These are phyloP conservation scores for Bombus terrestris DNA, from an alignment of 1,140 invertebrate species.

Conservation along the genomic window DNA sequence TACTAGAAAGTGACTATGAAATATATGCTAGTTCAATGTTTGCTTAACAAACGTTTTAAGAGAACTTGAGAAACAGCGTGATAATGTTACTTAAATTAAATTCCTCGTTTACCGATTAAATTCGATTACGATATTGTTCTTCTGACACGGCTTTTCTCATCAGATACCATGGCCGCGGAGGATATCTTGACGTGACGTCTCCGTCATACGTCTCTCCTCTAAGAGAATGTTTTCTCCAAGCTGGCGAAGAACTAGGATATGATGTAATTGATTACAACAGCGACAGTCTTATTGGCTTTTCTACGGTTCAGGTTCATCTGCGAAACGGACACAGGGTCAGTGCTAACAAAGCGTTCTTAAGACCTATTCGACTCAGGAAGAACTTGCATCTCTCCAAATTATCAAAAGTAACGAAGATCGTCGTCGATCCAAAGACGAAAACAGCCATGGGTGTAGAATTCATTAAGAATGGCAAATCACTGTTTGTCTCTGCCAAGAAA, in stretches of 20 bases:
- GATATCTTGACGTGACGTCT: conserved; percentile 87
- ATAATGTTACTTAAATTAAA: background rate
- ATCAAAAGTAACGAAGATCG: conserved; percentile 86
- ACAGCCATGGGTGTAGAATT: conserved; percentile 87
- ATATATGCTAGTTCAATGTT: background rate
- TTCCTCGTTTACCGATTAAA: background rate
- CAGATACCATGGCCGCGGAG: conserved; percentile 86
- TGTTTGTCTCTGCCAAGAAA: conserved; percentile 79
- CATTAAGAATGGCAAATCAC: conserved; percentile 82
- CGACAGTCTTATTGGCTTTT: conserved; percentile 85
- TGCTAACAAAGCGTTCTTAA: conserved; percentile 87
- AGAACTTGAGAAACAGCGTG: background rate
- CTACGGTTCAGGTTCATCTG: conserved; percentile 88
- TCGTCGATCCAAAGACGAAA: conserved; percentile 85
- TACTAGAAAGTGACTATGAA: background rate
- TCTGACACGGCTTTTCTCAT: background rate
- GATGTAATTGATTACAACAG: conserved; percentile 84
- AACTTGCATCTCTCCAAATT: conserved; percentile 89
- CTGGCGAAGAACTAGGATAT: conserved; percentile 84
- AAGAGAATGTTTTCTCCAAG: conserved; percentile 83
- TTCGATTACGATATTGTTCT: background rate
- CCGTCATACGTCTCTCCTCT: conserved; percentile 85
- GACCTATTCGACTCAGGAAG: conserved; percentile 83
- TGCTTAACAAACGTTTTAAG: background rate
- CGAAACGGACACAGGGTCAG: conserved; percentile 88